Evolutionary conservation across 2,113 vertebrate genomes (phyloP).

Genomic region (Ciconia boyciana): DNA sequence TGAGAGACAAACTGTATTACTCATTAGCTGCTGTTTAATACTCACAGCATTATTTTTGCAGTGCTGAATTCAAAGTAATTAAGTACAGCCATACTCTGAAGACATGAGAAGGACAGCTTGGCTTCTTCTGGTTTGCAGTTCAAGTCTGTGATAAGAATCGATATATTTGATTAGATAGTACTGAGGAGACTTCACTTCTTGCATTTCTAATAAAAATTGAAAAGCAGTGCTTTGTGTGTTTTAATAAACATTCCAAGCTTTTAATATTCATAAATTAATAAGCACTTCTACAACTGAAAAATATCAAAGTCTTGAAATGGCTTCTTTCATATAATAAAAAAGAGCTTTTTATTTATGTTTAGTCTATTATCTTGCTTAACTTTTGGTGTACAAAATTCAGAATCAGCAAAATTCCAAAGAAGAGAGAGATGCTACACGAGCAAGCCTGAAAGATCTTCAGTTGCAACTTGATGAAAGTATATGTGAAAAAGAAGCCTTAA

Average conservation of each 20-base stretch:
- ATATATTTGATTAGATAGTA: background rate
- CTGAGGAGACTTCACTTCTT: background rate
- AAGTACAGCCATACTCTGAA: background rate
- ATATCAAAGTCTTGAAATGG: background rate
- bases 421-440: slow-evolving; percentile 70
- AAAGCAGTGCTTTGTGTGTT: background rate
- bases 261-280: background rate
- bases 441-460: slow-evolving; percentile 77
- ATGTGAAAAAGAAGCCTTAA: slow-evolving; percentile 77
- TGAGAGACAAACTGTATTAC: background rate
- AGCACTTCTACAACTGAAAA: background rate
- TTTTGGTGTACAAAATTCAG: slow-evolving; percentile 45
- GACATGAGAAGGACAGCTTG: background rate
- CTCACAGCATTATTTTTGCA: background rate
- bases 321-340: background rate
- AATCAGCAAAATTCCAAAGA: slow-evolving; percentile 80
- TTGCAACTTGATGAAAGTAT: slow-evolving; percentile 71
- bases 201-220: background rate
- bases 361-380: background rate
- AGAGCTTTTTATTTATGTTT: background rate
- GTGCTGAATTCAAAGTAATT: background rate
- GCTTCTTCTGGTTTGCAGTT: background rate
- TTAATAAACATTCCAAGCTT: background rate
- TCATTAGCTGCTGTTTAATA: background rate
- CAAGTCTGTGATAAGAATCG: background rate